Base-by-base conservation (phyloP, 2,888 invertebrate genomes). In the Caenorhabditis uteleia region DNA sequence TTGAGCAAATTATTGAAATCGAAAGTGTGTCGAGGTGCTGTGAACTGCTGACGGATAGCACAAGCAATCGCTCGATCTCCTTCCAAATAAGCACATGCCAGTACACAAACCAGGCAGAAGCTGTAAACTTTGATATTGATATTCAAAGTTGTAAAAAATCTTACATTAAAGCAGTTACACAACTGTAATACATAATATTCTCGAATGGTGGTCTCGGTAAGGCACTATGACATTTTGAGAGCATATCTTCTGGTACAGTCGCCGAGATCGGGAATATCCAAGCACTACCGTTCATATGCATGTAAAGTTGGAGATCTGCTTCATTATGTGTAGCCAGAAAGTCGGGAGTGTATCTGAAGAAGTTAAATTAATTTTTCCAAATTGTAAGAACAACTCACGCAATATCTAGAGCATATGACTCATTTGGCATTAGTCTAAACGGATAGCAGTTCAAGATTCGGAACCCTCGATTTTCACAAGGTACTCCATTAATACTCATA, bases 191-290 rank as follows among this genome's bases (percentile, higher is more conserved):
- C 46, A 91, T 85, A 20, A 88, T 84, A 5, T 86, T 85, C 83
- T 92, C 92, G 91, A 91, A 93, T 2, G 85, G 84, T 0, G 92
- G 93, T 38, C 92, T 87, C 2, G 88, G 88, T 47, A 92, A 84
- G 2, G 88, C 87, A 12, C 87, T 86, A 0, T 89, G 88, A 83
- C 93, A 73, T 34, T 68, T 58, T 3, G 70, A 59, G 18, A 73
- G 45, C 77, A 79, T 75, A 26, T 81, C 77, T 2, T 47, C 62
- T 47, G 88, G 89, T 61, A 89, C 85, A 60, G 88, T 88, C 4
- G 90, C 90, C 45, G 89, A 87, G 61, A 92, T 84, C 0, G 89
- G 88, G 82, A 89, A 91, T 83, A 79, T 51, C 80, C 82, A 83
- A 6, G 83, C 77, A 14, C 77, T 74, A 14, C 75, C 74, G 49